Conservation (phyloP, 2,113 vertebrate species). For the Nothobranchius kuhntae region DNA sequence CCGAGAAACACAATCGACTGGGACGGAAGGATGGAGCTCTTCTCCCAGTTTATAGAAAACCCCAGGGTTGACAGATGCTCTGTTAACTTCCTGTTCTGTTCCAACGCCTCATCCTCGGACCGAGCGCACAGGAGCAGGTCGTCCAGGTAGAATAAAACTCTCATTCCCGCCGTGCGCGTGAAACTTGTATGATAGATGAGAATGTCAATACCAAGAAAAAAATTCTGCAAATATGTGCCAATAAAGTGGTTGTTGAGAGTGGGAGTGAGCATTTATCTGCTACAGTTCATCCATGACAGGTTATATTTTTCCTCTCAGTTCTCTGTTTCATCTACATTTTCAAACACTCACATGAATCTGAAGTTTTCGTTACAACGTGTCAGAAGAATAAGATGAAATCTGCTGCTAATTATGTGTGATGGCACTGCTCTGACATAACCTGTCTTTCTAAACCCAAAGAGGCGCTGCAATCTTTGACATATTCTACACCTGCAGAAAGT, state of each 20-base stretch:
- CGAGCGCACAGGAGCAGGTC: too few relatives aligned
- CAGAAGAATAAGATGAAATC: constrained; percentile 16
- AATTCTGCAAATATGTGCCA: constrained; percentile 32
- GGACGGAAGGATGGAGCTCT: too few relatives aligned
- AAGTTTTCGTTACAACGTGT: background rate
- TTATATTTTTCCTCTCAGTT: constrained; percentile 18
- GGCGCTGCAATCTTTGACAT: constrained; percentile 28
- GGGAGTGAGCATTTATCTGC: constrained; percentile 41
- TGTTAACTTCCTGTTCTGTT: too few relatives aligned
- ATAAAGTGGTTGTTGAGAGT: constrained; percentile 19
- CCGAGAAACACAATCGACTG: too few relatives aligned
- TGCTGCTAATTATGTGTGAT: constrained; percentile 44
- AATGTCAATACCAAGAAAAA: constrained; percentile 43
- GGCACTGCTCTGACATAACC: constrained; percentile 18
- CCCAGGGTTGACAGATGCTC: too few relatives aligned
- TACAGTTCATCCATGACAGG: constrained; percentile 54
- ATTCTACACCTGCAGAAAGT: constrained; percentile 30
- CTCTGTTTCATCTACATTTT: constrained; percentile 7
- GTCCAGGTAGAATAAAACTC: too few relatives aligned
- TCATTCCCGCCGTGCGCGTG: too few relatives aligned
- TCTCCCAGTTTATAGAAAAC: too few relatives aligned
- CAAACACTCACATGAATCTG: background rate
- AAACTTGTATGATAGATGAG: constrained; percentile 47
- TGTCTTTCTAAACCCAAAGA: constrained; percentile 21
- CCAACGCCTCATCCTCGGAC: too few relatives aligned